Evolutionary conservation across 2,888 invertebrate species (phyloP), one percentile per base, ranked within the genome.

Genomic region (Polymixis lichenea): DNA sequence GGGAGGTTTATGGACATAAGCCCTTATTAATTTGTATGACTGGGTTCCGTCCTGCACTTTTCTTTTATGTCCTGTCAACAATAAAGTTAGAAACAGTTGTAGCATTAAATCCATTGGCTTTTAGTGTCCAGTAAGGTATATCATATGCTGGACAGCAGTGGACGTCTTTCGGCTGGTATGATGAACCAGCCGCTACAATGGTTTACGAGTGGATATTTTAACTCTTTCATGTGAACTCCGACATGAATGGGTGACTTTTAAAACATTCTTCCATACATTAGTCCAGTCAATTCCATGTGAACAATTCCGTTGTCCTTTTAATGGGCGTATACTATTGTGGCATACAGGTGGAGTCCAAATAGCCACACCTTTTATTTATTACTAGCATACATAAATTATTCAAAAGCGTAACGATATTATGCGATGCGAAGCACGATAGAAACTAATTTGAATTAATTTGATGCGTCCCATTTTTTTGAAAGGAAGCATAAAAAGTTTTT

Each of bases 391-490:
- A 95, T 95, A 94, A 94, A 95, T 95, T 92, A 95, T 94, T 95
- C 94, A 94, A 90, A 91, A 93, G 92, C 91, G 90, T 93, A 93
- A 93, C 93, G 91, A 92, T 91, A 90, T 90, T 92, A 92, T 91
- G 91, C 93, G 94, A 94, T 94, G 93, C 89, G 90, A 91, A 90
- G 89, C 90, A 87, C 84, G 94, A 94, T 94, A 93, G 83, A 86
- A 89, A 90, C 93, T 94, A 93, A 94, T 95, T 95, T 94, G 92
- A 94, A 95, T 95, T 93, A 93, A 94, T 93, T 93, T 90, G 89
- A 93, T 91, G 90, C 90, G 92, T 90, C 86, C 92, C 87, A 91
- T 91, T 92, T 92, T 86, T 92, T 91, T 89, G 82, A 80, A 91
- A 93, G 93, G 93, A 94, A 92, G 88, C 87, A 92, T 93, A 92